Evolutionary conservation across 2,797 vertebrate genomes (phyloP), one percentile per base, ranked within the genome.

Genomic region (Nasua narica): DNA sequence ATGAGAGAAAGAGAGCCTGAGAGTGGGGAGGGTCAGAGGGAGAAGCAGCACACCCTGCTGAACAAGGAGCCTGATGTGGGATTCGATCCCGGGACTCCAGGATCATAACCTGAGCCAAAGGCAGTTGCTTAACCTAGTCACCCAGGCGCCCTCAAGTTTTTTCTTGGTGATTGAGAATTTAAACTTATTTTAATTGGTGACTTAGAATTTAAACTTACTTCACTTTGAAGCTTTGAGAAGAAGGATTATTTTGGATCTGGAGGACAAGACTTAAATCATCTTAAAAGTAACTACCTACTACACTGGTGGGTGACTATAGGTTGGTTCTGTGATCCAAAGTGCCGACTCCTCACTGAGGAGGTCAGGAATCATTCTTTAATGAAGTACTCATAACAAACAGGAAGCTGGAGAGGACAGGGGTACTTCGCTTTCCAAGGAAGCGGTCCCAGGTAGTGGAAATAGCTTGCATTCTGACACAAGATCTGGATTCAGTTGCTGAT

Each of bases 161-260:
- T 88, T 48, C 88, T 72, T 91, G 16, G 35, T 74, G 21, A 90
- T 43, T 40, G 40, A 48, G 37, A 78, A 43, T 65, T 37, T 58
- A 81, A 88, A 54, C 11, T 52, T 58, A 76, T 35, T 83, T 77
- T 56, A 43, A 9, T 60, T 87, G 69, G 3, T 60, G 43, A 82
- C 52, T 72, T 88, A 40, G 52, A 62, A 79, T 81, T 82, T 60
- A 60, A 93, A 60, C 19, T 14, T 70, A 70, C 65, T 72, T 78
- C 8, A 48, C 32, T 23, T 58, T 50, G 37, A 93, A 65, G 40
- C 58, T 70, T 54, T 46, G 8, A 82, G 15, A 52, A 37, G 85
- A 83, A 84, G 58, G 11, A 29, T 13, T 65, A 83, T 37, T 48
- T 69, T 74, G n/a, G 13, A 37, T 70, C 12, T 37, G 46, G 15